Conservation (phyloP, 1,140 invertebrate species). For the Macrobrachium rosenbergii region DNA sequence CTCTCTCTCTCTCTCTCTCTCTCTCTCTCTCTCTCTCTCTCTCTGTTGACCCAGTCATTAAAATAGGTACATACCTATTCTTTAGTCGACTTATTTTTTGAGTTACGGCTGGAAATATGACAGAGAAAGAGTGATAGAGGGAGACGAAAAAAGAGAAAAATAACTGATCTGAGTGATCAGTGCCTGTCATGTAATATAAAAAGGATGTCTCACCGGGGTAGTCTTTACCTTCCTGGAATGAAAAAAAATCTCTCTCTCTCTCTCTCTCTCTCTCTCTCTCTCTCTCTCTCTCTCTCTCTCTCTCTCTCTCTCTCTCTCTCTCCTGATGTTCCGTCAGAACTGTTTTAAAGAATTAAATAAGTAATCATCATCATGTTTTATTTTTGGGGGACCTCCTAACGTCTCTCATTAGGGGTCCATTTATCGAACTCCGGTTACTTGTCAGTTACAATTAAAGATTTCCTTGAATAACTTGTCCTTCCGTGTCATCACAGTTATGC, state of each 20-base stretch:
- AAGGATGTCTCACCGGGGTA: not conserved
- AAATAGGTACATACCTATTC: not conserved
- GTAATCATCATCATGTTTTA: not conserved
- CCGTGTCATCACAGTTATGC: too few species aligned
- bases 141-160: not conserved
- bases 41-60: not conserved
- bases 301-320: constrained; percentile 12
- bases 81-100: not conserved
- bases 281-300: constrained; percentile 14
- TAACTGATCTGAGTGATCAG: not conserved
- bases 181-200: not conserved
- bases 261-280: not conserved
- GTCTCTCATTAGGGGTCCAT: too few species aligned
- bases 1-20: too few species aligned
- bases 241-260: not conserved
- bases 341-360: not conserved
- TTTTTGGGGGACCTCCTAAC: not conserved
- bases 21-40: constrained; percentile 11
- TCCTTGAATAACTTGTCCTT: too few species aligned
- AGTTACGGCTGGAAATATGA: not conserved
- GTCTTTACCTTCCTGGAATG: not conserved
- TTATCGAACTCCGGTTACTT: not conserved
- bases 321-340: not conserved
- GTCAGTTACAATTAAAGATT: too few species aligned
- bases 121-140: not conserved